phyloP scores from a whole-genome alignment of 1,140 invertebrate species.

The Sminthurinus signatus region DNA sequence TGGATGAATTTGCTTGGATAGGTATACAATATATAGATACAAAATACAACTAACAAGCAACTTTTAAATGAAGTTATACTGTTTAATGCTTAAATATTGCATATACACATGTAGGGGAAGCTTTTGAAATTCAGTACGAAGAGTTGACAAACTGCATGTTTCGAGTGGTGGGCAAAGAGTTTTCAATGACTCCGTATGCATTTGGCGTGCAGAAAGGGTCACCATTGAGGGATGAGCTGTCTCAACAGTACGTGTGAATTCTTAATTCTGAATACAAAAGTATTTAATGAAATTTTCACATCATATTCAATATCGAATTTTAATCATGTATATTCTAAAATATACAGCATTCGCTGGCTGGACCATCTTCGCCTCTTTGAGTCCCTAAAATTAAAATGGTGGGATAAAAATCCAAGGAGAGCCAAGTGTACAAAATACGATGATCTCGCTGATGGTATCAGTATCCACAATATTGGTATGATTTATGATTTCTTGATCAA shows the following conservation, averaged over 20 bases:
- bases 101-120: slow-evolving; percentile 59
- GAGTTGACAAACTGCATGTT: slow-evolving; percentile 83
- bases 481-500: neutral
- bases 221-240: slow-evolving; percentile 52
- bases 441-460: slow-evolving; percentile 90
- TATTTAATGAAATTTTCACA: too few species aligned
- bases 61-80: too few species aligned
- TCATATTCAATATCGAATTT: too few species aligned
- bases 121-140: slow-evolving; percentile 82
- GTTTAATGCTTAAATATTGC: too few species aligned
- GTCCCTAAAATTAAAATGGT: slow-evolving; percentile 90
- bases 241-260: slow-evolving; percentile 46
- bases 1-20: slow-evolving; percentile 11
- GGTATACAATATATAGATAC: neutral
- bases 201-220: slow-evolving; percentile 94
- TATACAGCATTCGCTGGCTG: slow-evolving; percentile 86
- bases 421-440: slow-evolving; percentile 76
- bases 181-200: slow-evolving; percentile 92
- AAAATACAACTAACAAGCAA: too few species aligned
- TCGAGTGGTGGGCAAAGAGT: slow-evolving; percentile 85
- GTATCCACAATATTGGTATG: slow-evolving; percentile 84
- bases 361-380: slow-evolving; percentile 86
- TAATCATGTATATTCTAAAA: too few species aligned
- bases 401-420: slow-evolving; percentile 74
- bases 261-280: too few species aligned